Percentiles rank a stretch among this genome's conserved stretches.
Evolutionary conservation across 2,888 invertebrate species (phyloP).

Genomic region (Polyommatus icarus): DNA sequence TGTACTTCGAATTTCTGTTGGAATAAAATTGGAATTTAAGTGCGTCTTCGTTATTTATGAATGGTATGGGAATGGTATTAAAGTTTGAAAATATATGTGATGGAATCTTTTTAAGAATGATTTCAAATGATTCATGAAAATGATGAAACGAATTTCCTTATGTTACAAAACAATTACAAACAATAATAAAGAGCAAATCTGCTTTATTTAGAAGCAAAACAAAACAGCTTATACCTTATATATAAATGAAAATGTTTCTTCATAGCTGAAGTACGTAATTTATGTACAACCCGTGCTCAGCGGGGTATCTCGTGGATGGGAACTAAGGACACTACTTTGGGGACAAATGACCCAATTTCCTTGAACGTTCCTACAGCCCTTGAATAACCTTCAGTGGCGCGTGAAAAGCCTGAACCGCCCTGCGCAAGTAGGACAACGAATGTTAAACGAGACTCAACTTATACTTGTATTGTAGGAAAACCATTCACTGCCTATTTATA

Average conservation of each 20-base stretch:
- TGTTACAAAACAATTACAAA: too few species aligned
- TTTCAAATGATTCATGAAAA: too few species aligned
- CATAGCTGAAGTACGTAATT: conserved; percentile 7
- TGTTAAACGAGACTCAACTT: conserved; percentile 33
- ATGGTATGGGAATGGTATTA: too few species aligned
- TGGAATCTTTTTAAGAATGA: too few species aligned
- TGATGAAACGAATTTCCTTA: too few species aligned
- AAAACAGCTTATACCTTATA: neutral
- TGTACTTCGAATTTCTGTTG: too few species aligned
- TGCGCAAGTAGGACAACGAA: conserved; percentile 43
- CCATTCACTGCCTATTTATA: neutral
- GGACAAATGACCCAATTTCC: conserved; percentile 79
- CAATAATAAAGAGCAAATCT: too few species aligned
- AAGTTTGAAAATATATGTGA: too few species aligned
- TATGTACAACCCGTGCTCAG: conserved; percentile 21
- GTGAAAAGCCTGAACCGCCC: conserved; percentile 50
- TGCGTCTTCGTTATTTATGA: neutral
- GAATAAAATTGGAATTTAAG: neutral
- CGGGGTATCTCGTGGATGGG: conserved; percentile 46
- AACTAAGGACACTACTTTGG: conserved; percentile 48
- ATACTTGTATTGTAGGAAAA: neutral
- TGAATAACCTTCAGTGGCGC: conserved; percentile 62
- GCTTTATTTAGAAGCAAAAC: neutral
- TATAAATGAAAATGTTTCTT: conserved; percentile 10
- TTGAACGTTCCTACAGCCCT: conserved; percentile 56